Evolutionary conservation across 2,113 vertebrate genomes (phyloP).

Genomic region (Petromus typicus): DNA sequence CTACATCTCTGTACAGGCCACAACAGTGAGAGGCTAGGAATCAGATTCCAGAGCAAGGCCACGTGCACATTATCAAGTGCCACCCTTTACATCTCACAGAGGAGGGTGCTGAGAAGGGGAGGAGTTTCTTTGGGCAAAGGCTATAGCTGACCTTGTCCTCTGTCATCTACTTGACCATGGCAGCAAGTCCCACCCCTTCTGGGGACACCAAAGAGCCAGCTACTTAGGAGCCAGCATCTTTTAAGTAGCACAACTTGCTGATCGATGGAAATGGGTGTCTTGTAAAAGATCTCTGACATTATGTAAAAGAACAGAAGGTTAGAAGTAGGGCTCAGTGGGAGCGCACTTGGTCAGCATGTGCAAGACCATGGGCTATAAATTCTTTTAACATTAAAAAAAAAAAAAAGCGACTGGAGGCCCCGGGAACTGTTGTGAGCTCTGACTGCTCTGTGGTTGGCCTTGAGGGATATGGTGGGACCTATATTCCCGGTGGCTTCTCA

Average conservation of each 20-base stretch:
- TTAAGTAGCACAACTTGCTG: background rate
- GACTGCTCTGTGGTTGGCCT: background rate
- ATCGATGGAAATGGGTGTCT: background rate
- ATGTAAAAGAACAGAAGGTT: background rate
- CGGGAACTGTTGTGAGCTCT: background rate
- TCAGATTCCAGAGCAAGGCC: background rate
- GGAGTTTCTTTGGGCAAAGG: background rate
- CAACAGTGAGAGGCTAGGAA: background rate
- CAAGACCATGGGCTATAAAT: background rate
- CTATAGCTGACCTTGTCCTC: too few species aligned
- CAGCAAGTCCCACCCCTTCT: background rate
- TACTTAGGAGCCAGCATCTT: background rate
- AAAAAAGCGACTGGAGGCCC: background rate
- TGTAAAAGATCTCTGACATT: background rate
- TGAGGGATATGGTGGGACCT: background rate
- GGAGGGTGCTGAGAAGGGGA: background rate
- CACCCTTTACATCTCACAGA: background rate
- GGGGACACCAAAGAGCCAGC: background rate
- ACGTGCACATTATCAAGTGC: too few species aligned
- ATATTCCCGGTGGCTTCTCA: background rate
- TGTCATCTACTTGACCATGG: background rate
- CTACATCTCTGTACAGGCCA: background rate
- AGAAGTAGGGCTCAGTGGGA: background rate
- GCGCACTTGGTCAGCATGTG: background rate
- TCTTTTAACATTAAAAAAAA: too few species aligned